Base-by-base conservation (phyloP, 2,797 vertebrate species). In the Coracias cyanogaster region DNA sequence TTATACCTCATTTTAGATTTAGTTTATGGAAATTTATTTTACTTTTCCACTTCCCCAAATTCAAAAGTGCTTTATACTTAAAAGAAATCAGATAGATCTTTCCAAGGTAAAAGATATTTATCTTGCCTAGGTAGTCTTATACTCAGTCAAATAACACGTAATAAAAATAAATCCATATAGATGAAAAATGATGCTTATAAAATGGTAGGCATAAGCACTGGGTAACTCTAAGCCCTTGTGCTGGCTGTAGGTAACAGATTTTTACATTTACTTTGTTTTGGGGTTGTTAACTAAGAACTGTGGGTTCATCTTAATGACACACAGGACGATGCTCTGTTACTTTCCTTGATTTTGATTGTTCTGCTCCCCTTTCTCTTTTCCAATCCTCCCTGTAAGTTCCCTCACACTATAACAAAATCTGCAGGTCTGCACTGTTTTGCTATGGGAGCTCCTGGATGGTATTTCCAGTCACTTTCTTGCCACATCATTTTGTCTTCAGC, bases 401-500 rank as follows among this genome's bases (percentile, higher is more conserved):
- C 52, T 80, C 31, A 80, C 18, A 64, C 45, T 48, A 77, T 60
- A 18, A 73, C 72, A 71, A 88, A 93, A 79, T 76, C 85, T 88
- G 43, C 48, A 57, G 48, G 29, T 86, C 62, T 80, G 31, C 62
- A 49, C 33, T 74, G 7, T 35, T 94, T 82, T 80, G 25, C 65
- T 74, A 21, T 35, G 62, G 84, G 74, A 74, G 74, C 57, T 65
- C 41, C 81, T 94, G 78, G 65, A 78, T 91, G 96, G 79, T 95
- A 87, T 89, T 96, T 94, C 62, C 57, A 85, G 90, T 93, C 72
- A 73, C 84, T 82, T 93, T 92, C 86, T 90, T 92, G 92, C 91
- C 81, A 90, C 35, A 9, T 94, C 62, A 69, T 95, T 97, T 97
- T 96, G 82, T 90, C 84, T 93, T 55, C 90, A 87, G 84, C 97